A percentile compares a stretch with the other conserved stretches of the same genome.
phyloP scores from a whole-genome alignment of 37 sponge, comb jelly and placozoan genomes.

The Mnemiopsis leidyi region DNA sequence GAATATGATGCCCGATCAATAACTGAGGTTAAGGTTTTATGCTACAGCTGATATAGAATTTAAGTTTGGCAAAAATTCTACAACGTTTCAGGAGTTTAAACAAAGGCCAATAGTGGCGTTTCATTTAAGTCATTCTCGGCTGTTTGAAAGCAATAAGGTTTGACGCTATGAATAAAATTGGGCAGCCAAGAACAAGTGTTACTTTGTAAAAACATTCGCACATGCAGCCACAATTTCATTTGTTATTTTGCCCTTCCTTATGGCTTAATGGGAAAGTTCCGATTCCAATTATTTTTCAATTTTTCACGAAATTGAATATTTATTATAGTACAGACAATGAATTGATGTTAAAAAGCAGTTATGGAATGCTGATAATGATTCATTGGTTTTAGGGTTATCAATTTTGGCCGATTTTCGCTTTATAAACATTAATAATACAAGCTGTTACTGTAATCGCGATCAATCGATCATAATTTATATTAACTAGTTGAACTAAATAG shows the following conservation, averaged over 20 bases:
- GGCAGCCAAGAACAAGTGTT: not conserved
- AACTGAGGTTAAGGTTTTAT: not conserved
- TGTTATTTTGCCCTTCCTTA: too few species aligned
- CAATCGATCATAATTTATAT: not conserved
- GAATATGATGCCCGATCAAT: not conserved
- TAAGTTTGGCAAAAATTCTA: not conserved
- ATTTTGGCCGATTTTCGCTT: not conserved
- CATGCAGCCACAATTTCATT: too few species aligned
- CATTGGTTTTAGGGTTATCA: not conserved
- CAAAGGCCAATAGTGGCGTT: too few species aligned
- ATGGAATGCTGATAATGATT: not conserved
- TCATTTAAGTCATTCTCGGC: too few species aligned
- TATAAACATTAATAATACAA: not conserved
- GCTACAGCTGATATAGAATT: not conserved
- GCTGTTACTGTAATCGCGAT: not conserved
- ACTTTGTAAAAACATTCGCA: not conserved
- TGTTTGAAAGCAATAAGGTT: too few species aligned
- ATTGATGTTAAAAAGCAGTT: not conserved
- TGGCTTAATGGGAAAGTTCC: too few species aligned
- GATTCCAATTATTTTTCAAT: too few species aligned
- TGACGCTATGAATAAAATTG: not conserved
- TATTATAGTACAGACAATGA: not conserved
- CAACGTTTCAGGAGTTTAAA: too few species aligned
- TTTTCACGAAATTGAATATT: too few species aligned
- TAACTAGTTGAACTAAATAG: not conserved